Conservation (phyloP, 2,113 vertebrate species). For the Xenus cinereus region DNA sequence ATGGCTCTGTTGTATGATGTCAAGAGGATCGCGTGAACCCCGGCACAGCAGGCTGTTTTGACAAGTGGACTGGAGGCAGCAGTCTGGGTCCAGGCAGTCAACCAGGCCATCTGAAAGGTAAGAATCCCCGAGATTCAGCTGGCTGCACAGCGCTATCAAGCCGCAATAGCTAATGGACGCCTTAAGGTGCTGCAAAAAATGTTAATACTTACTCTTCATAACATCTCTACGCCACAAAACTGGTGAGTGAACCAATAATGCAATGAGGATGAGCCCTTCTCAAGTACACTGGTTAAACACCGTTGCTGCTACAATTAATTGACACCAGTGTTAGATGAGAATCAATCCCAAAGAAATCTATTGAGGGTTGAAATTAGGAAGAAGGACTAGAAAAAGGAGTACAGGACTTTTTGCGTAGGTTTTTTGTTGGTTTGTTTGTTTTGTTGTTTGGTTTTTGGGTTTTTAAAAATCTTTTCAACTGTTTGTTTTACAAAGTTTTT, state of each 20-base stretch:
- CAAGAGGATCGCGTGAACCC: conserved; percentile 92
- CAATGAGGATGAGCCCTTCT: not conserved
- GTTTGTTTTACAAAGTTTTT: not conserved
- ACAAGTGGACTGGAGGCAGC: conserved; percentile 95
- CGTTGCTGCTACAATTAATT: not conserved
- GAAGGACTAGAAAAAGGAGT: not conserved
- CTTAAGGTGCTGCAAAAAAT: not conserved
- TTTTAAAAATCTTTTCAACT: not conserved
- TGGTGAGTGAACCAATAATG: not conserved
- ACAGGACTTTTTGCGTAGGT: not conserved
- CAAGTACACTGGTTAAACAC: not conserved
- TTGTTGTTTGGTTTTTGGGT: no score
- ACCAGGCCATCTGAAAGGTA: conserved; percentile 89
- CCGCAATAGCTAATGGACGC: rapidly evolving
- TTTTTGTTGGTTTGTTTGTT: not conserved
- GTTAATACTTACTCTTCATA: rapidly evolving
- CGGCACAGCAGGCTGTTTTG: conserved; percentile 94
- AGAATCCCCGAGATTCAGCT: not conserved
- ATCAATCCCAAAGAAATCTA: not conserved
- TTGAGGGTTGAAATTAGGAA: not conserved
- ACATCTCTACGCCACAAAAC: not conserved
- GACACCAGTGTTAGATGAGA: not conserved
- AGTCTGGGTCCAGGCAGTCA: conserved; percentile 98
- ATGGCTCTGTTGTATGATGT: conserved; percentile 93
- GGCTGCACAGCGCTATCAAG: not conserved